Conservation (phyloP, 2,797 vertebrate genomes). For the Macroramphosus scolopax region DNA sequence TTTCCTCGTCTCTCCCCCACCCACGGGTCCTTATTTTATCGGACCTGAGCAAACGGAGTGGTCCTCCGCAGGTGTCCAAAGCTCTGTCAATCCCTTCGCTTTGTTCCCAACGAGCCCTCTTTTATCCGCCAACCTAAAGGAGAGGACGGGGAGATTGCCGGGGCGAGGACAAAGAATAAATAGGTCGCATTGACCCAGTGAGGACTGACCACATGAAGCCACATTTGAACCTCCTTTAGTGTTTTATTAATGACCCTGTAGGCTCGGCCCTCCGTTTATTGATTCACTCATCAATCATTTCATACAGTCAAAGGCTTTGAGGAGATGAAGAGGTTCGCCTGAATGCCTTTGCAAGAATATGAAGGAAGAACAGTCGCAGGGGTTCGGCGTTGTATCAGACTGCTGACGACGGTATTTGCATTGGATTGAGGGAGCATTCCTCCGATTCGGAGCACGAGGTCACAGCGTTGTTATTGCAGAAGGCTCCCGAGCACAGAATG, state of each 20-base stretch:
- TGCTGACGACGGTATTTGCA: constrained; percentile 24
- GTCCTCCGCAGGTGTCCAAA: constrained; percentile 60
- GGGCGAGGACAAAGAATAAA: constrained; percentile 57
- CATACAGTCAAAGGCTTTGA: constrained; percentile 21
- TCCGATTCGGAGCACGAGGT: constrained; percentile 22
- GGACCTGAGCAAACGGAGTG: constrained; percentile 24
- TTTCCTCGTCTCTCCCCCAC: not conserved
- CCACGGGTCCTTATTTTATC: constrained; percentile 20
- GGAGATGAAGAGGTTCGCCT: constrained; percentile 9
- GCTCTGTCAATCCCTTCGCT: constrained; percentile 64
- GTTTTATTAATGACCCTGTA: constrained; percentile 71
- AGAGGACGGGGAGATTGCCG: constrained; percentile 54
- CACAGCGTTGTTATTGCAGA: constrained; percentile 24
- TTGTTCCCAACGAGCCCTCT: constrained; percentile 68
- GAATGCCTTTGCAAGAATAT: constrained; percentile 11
- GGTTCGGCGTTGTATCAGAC: constrained; percentile 8
- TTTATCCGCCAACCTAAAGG: constrained; percentile 72
- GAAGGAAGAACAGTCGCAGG: not conserved
- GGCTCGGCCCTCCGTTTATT: constrained; percentile 43
- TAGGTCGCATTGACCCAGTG: constrained; percentile 64
- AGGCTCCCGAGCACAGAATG: constrained; percentile 17
- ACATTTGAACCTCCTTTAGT: constrained; percentile 68
- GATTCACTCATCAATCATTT: constrained; percentile 44
- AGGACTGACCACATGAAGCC: constrained; percentile 59
- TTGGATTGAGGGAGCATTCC: constrained; percentile 43